These are phyloP conservation scores for Ornithorhynchus anatinus DNA, from an alignment of 2,113 vertebrate species.

Conservation along the genomic window DNA sequence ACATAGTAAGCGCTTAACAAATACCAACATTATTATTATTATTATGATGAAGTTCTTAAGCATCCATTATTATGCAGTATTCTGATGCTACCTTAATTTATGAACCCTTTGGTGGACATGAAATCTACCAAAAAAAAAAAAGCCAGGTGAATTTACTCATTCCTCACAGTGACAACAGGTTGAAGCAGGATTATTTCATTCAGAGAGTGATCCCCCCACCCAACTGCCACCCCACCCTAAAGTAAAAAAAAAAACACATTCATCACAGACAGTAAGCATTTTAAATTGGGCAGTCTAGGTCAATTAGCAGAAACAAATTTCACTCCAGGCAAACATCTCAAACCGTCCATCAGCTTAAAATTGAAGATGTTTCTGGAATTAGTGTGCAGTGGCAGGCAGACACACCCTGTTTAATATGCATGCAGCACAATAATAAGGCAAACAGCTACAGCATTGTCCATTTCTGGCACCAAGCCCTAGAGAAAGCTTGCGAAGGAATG, in stretches of 20 bases:
- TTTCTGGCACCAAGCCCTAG: neutral
- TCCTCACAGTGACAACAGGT: neutral
- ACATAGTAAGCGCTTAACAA: too few relatives aligned
- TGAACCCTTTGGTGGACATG: too few relatives aligned
- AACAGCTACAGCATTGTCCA: neutral
- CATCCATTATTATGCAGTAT: too few relatives aligned
- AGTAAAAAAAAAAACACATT: constrained; percentile 5
- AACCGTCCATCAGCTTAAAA: constrained; percentile 15
- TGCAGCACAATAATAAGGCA: neutral
- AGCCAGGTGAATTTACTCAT: too few relatives aligned
- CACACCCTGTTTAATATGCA: constrained; percentile 18
- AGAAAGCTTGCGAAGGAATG: neutral
- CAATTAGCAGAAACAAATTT: constrained; percentile 29
- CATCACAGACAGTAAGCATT: constrained; percentile 10
- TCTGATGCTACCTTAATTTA: too few relatives aligned
- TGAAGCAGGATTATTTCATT: constrained; percentile 26
- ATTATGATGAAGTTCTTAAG: too few relatives aligned
- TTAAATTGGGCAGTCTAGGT: neutral
- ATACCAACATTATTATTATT: too few relatives aligned
- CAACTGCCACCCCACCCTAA: constrained; percentile 19
- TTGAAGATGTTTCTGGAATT: constrained; percentile 45
- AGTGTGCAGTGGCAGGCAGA: constrained; percentile 14
- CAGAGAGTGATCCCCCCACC: constrained; percentile 28
- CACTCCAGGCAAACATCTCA: constrained; percentile 26
- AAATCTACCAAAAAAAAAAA: too few relatives aligned